Conservation (phyloP, 2,113 vertebrate species). For the Thryonomys swinderianus region DNA sequence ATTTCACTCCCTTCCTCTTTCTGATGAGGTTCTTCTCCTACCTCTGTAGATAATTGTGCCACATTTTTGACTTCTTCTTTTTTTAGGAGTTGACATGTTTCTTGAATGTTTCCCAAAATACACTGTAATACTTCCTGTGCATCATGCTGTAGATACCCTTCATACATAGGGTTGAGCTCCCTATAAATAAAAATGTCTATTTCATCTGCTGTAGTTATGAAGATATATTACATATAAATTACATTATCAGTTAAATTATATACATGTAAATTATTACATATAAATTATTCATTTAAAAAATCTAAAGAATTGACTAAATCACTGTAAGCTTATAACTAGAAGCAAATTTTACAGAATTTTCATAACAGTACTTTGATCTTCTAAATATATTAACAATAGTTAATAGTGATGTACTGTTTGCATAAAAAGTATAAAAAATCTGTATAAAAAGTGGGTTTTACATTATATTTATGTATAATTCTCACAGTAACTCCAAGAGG, state of each 20-base stretch:
- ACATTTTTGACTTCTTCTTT: slow-evolving; percentile 89
- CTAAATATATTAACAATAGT: neutral
- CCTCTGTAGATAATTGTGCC: slow-evolving; percentile 63
- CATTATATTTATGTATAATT: neutral
- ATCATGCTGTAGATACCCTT: slow-evolving; percentile 98
- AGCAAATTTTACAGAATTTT: slow-evolving; percentile 27
- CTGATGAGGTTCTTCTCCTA: slow-evolving; percentile 73
- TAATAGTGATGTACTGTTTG: neutral
- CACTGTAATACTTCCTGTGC: slow-evolving; percentile 98
- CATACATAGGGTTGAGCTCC: slow-evolving; percentile 99
- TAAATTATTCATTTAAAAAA: slow-evolving; percentile 39
- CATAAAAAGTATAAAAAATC: neutral
- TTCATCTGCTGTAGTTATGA: slow-evolving; percentile 64
- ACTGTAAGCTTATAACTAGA: slow-evolving; percentile 23
- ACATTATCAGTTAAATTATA: too few relatives aligned
- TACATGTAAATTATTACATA: too few relatives aligned
- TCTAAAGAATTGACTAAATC: slow-evolving; percentile 35
- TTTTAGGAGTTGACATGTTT: slow-evolving; percentile 94
- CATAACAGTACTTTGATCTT: neutral
- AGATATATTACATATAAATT: neutral
- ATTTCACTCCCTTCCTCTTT: slow-evolving; percentile 69
- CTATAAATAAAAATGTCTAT: slow-evolving; percentile 84
- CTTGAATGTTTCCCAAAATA: slow-evolving; percentile 96
- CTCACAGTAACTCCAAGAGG: neutral
- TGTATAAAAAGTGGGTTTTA: slow-evolving; percentile 37